These are phyloP conservation scores for Pelecanus crispus DNA, from an alignment of 2,113 vertebrate species.

Conservation along the genomic window DNA sequence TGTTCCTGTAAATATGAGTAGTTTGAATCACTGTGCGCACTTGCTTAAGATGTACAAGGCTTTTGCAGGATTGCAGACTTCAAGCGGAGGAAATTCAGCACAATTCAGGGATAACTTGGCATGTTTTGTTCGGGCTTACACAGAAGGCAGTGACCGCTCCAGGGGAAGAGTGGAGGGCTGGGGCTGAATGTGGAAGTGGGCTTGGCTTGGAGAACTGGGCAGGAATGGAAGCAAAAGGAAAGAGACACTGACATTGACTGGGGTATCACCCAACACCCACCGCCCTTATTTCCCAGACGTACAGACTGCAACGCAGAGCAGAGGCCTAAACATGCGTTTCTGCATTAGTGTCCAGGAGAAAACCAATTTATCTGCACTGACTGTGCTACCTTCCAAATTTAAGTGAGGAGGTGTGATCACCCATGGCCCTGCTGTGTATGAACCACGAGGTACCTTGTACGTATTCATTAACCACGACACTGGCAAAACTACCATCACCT, in stretches of 20 bases:
- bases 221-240: neutral
- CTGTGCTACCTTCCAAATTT: neutral
- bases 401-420: neutral
- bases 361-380: neutral
- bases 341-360: neutral
- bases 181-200: neutral
- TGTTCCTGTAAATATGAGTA: neutral
- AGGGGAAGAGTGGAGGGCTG: neutral
- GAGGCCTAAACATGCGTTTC: neutral
- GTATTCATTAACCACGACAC: neutral
- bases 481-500: neutral
- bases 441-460: neutral
- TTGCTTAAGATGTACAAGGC: fast-evolving
- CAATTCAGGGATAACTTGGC: neutral
- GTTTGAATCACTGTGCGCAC: neutral
- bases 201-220: neutral
- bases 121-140: neutral
- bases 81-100: neutral
- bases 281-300: neutral
- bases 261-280: neutral
- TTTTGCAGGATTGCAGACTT: neutral
- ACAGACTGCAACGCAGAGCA: too few relatives aligned
- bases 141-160: neutral
- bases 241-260: fast-evolving
- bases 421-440: neutral